Evolutionary conservation across 1,140 invertebrate species (phyloP), one percentile per base, ranked within the genome.

Genomic region (Drosophila pandora): DNA sequence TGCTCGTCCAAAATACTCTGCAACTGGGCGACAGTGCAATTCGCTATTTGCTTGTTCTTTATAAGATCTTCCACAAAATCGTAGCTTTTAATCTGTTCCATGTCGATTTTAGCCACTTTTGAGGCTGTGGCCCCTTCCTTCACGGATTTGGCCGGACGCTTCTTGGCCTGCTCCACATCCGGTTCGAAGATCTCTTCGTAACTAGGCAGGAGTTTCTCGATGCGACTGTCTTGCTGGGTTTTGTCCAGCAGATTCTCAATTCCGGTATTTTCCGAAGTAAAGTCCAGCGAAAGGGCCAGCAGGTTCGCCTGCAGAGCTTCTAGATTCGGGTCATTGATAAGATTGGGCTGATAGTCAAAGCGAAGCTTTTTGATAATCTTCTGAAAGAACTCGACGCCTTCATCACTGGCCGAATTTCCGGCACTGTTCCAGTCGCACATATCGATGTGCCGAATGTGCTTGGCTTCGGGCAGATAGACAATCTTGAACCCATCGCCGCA

Each of bases 401-500:
- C 73, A 8, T 79, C 67, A 1, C 47, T 32, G 6, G 82, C 68
- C 3, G 75, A 43, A 34, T 91, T 90, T 1, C 39, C 85, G 0
- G 75, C 68, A 5, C 39, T 68, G 58, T 91, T 87, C 88, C 90
- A 91, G 6, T 91, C 85, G 21, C 57, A 54, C 28, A 90, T 56
- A 30, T 91, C 76, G 6, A 82, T 61, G 28, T 85, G 21, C 0
- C 90, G 88, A 34, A 90, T 88, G 13, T 91, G 81, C 25, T 75
- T 88, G 3, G 75, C 72, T 37, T 83, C 79, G 3, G 90, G 90
- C 21, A 92, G 50, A 37, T 90, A 92, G 9, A 91, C 60, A 13
- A 92, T 90, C 48, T 89, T 89, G 28, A 92, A 92, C 21, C 91
- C 91, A 79, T 92, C 91, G 2, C 79, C 79, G 8, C 78, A 77